phyloP scores from a whole-genome alignment of 1,140 invertebrate species.

The Streblospio benedicti region DNA sequence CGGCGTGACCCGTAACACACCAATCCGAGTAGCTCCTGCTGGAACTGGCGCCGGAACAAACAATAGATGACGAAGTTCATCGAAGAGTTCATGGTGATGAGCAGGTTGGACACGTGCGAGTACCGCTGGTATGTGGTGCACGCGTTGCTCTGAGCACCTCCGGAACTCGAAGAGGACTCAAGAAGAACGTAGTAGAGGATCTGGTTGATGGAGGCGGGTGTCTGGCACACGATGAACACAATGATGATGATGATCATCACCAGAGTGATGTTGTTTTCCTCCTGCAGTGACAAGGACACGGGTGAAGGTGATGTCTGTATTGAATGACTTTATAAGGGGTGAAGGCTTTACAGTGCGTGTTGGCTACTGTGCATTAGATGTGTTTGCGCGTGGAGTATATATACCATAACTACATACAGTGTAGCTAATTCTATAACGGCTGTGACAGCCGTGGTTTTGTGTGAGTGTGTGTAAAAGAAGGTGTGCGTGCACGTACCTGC shows the following conservation, averaged over 20 bases:
- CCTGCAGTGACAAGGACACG: not conserved
- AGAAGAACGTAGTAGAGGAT: conserved; percentile 10
- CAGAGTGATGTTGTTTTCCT: conserved; percentile 15
- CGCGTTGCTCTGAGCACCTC: not conserved
- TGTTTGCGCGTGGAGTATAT: not conserved
- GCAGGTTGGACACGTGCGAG: conserved; percentile 15
- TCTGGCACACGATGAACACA: conserved; percentile 16
- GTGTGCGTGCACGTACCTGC: not conserved
- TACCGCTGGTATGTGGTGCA: conserved; percentile 10
- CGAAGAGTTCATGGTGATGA: conserved; percentile 15
- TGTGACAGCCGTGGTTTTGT: not conserved
- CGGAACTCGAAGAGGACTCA: not conserved
- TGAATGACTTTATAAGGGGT: not conserved
- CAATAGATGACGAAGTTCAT: conserved; percentile 19
- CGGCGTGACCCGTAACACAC: conserved; percentile 6
- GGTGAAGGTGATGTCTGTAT: not conserved
- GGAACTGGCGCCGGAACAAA: conserved; percentile 15
- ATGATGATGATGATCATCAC: conserved; percentile 19
- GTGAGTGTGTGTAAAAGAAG: not conserved
- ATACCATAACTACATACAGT: not conserved
- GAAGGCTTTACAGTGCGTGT: not conserved
- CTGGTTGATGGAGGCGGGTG: conserved; percentile 16
- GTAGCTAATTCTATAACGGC: not conserved
- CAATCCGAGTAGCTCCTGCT: conserved; percentile 13
- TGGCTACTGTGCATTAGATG: not conserved